A percentile compares a stretch with the other conserved stretches of the same genome.
Evolutionary conservation across 2,888 invertebrate species (phyloP).

Genomic region (Palloptera scutellata): DNA sequence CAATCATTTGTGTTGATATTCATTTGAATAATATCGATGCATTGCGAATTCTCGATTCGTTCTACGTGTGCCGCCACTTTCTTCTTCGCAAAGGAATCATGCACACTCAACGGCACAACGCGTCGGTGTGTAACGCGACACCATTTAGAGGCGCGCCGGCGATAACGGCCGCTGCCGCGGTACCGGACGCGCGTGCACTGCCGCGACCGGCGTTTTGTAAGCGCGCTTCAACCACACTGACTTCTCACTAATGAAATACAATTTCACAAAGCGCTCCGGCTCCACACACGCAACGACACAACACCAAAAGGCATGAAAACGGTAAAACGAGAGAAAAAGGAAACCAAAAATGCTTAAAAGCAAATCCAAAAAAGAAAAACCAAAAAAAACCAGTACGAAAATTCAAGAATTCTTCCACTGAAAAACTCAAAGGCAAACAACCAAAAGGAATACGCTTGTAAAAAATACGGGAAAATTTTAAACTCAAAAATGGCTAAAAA

Average conservation of each 20-base stretch:
- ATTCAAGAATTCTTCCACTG: too few species aligned
- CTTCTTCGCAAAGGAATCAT: not conserved
- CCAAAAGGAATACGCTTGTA: not conserved
- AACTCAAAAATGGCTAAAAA: too few species aligned
- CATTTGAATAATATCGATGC: not conserved
- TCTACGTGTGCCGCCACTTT: not conserved
- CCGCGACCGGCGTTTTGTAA: constrained; percentile 24
- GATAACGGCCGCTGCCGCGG: not conserved
- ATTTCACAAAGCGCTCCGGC: not conserved
- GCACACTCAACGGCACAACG: not conserved
- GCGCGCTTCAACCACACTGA: constrained; percentile 30
- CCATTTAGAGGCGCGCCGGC: not conserved
- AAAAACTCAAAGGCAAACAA: too few species aligned
- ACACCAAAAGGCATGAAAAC: too few species aligned
- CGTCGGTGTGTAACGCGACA: too few species aligned
- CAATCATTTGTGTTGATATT: not conserved
- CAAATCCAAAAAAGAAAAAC: too few species aligned
- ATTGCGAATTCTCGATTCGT: not conserved
- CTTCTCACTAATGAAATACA: not conserved
- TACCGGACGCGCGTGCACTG: constrained; percentile 13
- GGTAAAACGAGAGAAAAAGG: too few species aligned
- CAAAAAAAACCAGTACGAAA: too few species aligned
- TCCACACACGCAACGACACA: not conserved
- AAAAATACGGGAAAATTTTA: too few species aligned
- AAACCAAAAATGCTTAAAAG: too few species aligned